These are phyloP conservation scores for Oscheius sp. DNA, from an alignment of 2,888 invertebrate genomes.

Conservation along the genomic window DNA sequence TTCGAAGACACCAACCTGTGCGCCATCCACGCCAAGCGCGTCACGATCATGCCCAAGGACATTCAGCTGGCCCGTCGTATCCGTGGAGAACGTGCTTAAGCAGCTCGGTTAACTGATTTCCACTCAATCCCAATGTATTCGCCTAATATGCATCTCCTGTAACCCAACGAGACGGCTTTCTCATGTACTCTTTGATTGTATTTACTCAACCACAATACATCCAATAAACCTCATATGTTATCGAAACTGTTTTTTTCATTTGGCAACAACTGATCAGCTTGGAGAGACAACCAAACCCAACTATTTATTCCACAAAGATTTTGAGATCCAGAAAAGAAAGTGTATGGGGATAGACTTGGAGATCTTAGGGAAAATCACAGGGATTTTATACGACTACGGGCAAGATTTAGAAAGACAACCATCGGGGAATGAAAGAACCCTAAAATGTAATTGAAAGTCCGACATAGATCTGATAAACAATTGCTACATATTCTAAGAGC, in stretches of 20 bases:
- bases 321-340: no score
- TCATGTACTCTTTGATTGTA: constrained; percentile 19
- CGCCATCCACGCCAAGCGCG: constrained; percentile 95
- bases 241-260: not conserved
- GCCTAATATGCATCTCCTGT: not conserved
- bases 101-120: not conserved
- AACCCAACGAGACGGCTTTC: not conserved
- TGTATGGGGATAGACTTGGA: no score
- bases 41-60: constrained; percentile 91
- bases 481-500: no score
- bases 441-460: no score
- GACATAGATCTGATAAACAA: no score
- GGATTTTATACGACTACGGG: no score
- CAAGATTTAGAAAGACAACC: no score
- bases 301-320: no score
- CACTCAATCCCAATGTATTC: constrained; percentile 49
- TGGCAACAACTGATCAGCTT: no score
- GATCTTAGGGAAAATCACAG: no score
- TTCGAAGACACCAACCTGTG: constrained; percentile 98
- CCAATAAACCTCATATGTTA: constrained; percentile 13
- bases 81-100: constrained; percentile 79
- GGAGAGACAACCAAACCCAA: no score
- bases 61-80: constrained; percentile 55
- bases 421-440: no score
- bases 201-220: not conserved